Conservation (phyloP, 2,797 vertebrate species). For the Gambelia wislizenii region DNA sequence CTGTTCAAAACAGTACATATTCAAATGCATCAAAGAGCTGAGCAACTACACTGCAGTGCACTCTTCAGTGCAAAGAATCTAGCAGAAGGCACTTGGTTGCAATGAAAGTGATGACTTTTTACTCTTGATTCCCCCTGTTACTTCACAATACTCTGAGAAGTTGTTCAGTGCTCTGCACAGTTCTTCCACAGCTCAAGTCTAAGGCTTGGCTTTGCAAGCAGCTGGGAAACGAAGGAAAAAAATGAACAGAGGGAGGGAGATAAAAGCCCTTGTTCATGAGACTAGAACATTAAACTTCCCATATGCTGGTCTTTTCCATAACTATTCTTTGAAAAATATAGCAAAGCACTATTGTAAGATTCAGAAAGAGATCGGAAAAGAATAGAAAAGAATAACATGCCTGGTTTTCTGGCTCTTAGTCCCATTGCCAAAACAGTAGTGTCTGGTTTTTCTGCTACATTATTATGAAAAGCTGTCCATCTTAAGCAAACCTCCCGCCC, state of each 20-base stretch:
- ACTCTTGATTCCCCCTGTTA: not conserved
- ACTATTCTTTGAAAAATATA: not conserved
- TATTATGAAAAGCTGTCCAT: not conserved
- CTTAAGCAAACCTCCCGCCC: not conserved
- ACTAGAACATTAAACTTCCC: not conserved
- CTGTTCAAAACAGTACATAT: constrained; percentile 27
- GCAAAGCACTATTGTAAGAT: not conserved
- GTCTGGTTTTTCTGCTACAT: not conserved
- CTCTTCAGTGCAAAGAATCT: not conserved
- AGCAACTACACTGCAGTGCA: not conserved
- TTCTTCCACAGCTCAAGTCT: too few species aligned
- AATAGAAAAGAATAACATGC: not conserved
- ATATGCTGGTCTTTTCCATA: not conserved
- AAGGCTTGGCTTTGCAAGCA: too few species aligned
- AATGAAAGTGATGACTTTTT: not conserved
- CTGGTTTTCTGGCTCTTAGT: not conserved
- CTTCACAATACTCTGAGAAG: not conserved
- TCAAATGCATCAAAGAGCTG: not conserved
- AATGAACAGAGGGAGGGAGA: not conserved
- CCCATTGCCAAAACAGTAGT: not conserved
- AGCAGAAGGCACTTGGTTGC: not conserved
- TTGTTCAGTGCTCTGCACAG: not conserved
- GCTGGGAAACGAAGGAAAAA: not conserved
- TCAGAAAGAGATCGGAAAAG: not conserved
- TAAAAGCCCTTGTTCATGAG: not conserved